Conservation (phyloP, 2,888 invertebrate species). For the Netelia fuscicornis region DNA sequence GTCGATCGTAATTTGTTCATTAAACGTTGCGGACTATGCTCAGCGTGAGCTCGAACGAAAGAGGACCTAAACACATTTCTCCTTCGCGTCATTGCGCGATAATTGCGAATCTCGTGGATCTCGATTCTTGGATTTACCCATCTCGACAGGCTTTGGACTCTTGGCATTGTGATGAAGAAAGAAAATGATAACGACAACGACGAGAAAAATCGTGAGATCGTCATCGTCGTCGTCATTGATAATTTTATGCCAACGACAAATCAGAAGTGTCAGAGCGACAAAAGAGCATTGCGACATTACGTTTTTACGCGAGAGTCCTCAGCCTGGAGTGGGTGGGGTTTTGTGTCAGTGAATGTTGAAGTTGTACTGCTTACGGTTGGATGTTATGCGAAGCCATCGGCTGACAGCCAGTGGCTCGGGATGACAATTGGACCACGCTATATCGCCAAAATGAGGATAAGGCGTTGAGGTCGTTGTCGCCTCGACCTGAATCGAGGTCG, state of each 20-base stretch:
- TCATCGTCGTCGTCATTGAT: not conserved
- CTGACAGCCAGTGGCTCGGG: conserved; percentile 84
- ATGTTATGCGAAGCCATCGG: conserved; percentile 83
- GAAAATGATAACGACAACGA: conserved; percentile 44
- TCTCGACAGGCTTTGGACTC: conserved; percentile 79
- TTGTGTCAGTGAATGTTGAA: conserved; percentile 85
- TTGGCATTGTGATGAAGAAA: conserved; percentile 50
- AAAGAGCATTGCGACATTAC: conserved; percentile 13
- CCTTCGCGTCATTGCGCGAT: not conserved
- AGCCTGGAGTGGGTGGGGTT: conserved; percentile 84
- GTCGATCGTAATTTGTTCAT: conserved; percentile 44
- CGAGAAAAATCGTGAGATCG: conserved; percentile 4
- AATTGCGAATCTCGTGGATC: conserved; percentile 30
- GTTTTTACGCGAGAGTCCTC: conserved; percentile 73
- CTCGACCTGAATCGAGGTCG: conserved; percentile 81
- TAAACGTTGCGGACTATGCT: not conserved
- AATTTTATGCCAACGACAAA: conserved; percentile 19
- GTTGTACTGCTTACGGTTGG: conserved; percentile 84
- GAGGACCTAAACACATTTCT: not conserved
- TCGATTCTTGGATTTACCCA: conserved; percentile 69
- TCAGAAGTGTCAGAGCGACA: conserved; percentile 4
- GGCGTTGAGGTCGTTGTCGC: conserved; percentile 81
- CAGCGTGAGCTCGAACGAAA: not conserved
- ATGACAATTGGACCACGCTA: conserved; percentile 83
- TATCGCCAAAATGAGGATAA: conserved; percentile 81